Base-by-base conservation (phyloP, 2,797 vertebrate genomes). In the Miichthys miiuy region DNA sequence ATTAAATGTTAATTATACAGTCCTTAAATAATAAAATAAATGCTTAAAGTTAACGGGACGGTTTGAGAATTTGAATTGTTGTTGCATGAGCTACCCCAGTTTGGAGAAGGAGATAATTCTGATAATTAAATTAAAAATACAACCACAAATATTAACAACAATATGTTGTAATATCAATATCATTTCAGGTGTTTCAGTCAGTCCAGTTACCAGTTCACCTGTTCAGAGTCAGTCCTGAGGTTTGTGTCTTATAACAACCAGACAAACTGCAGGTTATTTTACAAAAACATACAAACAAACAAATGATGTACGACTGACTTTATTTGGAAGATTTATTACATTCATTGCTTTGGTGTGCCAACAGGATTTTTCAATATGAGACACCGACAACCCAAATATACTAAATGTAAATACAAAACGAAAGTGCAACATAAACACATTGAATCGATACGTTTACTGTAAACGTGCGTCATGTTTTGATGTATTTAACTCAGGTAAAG, bases 311-410 rank as follows among this genome's bases (percentile, higher is more conserved):
- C 20, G 13, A 18, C 7, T 25, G n/a, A 54, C 16, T 83, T 89
- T 73, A 85, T 81, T 85, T 67, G 23, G 34, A 70, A 55, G 16
- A 56, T 79, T 58, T 78, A 55, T 77, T 71, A 69, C 62, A 81
- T 78, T 84, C 63, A 56, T 46, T 80, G 34, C 42, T 81, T 81
- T 75, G 61, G 38, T 46, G 21, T 21, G 63, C 13, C 25, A 47
- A 47, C 21, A 65, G n/a, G 0, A 56, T 56, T 68, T 38, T 52
- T 20, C 0, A 12, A 48, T 77, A 30, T 12, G 55, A 78, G 69
- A 75, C 23, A 23, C 17, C 2, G 12, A 64, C 5, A 52, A 47
- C 30, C 34, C 12, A 68, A 68, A 80, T 30, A 21, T 20, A 25
- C 4, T 47, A 8, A 7, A 13, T 70, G 44, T 16, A 75, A 70